Base-by-base conservation (phyloP, 2,113 vertebrate species). In the Rhadina sibilatrix region DNA sequence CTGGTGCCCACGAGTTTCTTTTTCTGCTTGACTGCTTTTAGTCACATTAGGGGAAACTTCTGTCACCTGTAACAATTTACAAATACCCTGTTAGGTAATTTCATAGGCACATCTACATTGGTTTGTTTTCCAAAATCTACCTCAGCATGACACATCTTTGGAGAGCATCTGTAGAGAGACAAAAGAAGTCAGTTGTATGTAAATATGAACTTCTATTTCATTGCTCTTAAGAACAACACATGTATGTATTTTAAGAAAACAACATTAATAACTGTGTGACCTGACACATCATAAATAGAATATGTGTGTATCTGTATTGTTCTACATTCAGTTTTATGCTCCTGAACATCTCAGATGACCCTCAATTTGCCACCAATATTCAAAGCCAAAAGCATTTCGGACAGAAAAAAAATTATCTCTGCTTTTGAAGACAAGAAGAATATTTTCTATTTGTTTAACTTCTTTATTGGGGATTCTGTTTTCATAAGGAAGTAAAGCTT, bases 1-100 rank as follows among this genome's bases (percentile, higher is more conserved):
- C 92, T 98, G 98, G 93, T 99, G 98, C 6, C 97, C 44, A 2
- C 97, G 97, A 84, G 97, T 95, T 74, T 98, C 98, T 56, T 98
- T 97, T 66, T 99, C 98, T 8, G 80, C 64, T 74, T 97, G 97
- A 63, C 77, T 85, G 8, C 96, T 97, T 60, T 98, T 98, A 46
- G 91, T 96, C 59, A 98, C 96, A 38, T 90, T 97, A 52, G 97
- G 97, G 57, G 97, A 95, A 27, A 98, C 97, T 3, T 98, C 98
- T 9, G 98, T 87, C 49, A 99, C 98, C 99, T 99, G 10, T 3
- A 87, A 81, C 3, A 38, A 77, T 68, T 50, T 27, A 46, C 12
- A 52, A n/a, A 75, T 50, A 17, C 3, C 65, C 4, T 40, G 28
- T 94, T 31, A 96, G 37, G 23, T 42, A 40, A 83, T 83, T 80